phyloP scores from a whole-genome alignment of 2,797 vertebrate species.

The Gila robusta region DNA sequence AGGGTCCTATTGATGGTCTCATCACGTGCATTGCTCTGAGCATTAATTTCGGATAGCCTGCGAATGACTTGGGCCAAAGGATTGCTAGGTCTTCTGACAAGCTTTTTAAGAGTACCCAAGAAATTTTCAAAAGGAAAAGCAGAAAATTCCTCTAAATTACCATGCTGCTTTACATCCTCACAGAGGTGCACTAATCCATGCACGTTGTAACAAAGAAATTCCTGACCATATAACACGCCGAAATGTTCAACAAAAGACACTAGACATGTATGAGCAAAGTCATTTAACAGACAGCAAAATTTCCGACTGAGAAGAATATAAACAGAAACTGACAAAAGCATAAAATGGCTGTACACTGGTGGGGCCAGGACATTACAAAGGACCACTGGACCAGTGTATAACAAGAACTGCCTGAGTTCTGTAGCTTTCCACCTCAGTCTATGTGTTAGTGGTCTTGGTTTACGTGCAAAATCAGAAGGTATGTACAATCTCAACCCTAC shows the following conservation, averaged over 20 bases:
- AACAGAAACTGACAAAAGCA: not conserved
- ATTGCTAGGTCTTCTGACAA: not conserved
- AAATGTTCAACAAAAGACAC: constrained; percentile 12
- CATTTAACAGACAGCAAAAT: not conserved
- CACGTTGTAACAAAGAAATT: not conserved
- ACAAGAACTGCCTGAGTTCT: not conserved
- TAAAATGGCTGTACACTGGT: constrained; percentile 11
- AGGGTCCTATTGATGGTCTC: not conserved
- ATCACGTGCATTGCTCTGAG: not conserved
- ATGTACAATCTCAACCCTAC: constrained; percentile 2
- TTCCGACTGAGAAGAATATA: constrained; percentile 4
- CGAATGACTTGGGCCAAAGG: not conserved
- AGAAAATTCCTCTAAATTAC: not conserved
- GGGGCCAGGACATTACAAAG: not conserved
- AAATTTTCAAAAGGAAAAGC: not conserved
- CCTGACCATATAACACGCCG: not conserved
- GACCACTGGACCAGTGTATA: too few relatives aligned
- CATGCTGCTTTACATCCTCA: not conserved
- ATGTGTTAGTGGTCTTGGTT: not conserved
- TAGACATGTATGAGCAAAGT: constrained; percentile 4
- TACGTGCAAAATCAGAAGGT: constrained; percentile 4
- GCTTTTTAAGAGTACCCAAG: not conserved
- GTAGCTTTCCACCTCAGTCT: constrained; percentile 15
- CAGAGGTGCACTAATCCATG: constrained; percentile 1
- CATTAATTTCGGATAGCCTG: not conserved